Base-by-base conservation (phyloP, 2,797 vertebrate species). In the Smutsia temminckii region DNA sequence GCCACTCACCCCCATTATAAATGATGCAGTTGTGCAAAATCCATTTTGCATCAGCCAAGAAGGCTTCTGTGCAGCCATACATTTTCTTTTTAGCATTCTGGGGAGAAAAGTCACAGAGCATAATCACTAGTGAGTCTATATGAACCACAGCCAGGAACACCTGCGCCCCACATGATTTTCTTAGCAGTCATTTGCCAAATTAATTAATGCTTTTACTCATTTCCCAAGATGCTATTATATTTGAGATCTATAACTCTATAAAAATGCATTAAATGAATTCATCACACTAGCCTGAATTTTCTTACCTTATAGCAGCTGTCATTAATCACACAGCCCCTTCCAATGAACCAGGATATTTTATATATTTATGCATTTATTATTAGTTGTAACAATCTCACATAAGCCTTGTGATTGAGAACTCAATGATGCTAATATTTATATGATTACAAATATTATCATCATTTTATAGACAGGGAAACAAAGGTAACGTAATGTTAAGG, bases 1-100 rank as follows among this genome's bases (percentile, higher is more conserved):
- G 77, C 57, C 40, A 97, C 99, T 95, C 98, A 99, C 99, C 99
- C 98, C 99, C 99, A 85, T 99, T 99, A 98, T 99, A 99, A 98
- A 99, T 99, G 97, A 99, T 99, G 98, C 99, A 99, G 98, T 99
- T 99, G 99, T 99, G 99, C 94, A 99, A 99, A 97, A 99, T 99
- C 99, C 99, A 99, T 98, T 99, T 99, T 98, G 99, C 99, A 86
- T 99, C 99, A 42, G 99, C 99, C 97, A 99, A 98, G 98, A 99
- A 99, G 92, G 99, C 99, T 98, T 99, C 99, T 7, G 99, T 99
- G 98, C 99, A 99, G 97, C 99, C 99, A 46, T 99, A 99, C 99
- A 99, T 99, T 98, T 99, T 99, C 99, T 99, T 99, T 98, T 99
- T 99, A 96, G 99, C 99, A 97, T 99, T 99, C 99, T 99, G 96